These are phyloP conservation scores for Orbicella faveolata DNA, from an alignment of 64 coral and sea anemone genomes.

Conservation along the genomic window DNA sequence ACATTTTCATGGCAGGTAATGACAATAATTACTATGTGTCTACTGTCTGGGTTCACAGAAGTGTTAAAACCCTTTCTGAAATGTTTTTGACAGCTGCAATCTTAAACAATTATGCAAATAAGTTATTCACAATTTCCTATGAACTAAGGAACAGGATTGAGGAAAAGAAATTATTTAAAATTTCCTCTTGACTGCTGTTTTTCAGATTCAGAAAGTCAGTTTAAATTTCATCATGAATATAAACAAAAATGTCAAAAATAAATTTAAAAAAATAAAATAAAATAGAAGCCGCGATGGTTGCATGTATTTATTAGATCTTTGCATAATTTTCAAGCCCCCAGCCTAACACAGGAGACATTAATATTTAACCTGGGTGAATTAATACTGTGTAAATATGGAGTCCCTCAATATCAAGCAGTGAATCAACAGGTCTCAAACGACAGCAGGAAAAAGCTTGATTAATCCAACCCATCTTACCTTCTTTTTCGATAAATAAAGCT, in stretches of 20 bases:
- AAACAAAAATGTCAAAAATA: background rate
- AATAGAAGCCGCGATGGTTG: background rate
- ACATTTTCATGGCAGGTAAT: background rate
- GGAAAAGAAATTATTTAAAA: background rate
- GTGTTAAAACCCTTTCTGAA: background rate
- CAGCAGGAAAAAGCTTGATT: background rate
- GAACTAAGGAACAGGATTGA: background rate
- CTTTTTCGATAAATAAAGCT: conserved; percentile 98
- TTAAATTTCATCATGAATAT: background rate
- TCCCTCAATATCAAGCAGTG: conserved; percentile 3
- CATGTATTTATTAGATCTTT: conserved; percentile 6
- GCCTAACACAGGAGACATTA: background rate
- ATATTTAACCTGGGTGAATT: conserved; percentile 23
- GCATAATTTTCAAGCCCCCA: background rate
- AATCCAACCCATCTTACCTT: conserved; percentile 61
- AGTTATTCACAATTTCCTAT: background rate
- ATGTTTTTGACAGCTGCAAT: background rate
- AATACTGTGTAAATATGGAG: conserved; percentile 33
- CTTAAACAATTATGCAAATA: conserved; percentile 24
- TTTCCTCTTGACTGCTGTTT: background rate
- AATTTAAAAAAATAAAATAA: background rate
- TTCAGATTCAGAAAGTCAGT: background rate
- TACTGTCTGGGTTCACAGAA: background rate
- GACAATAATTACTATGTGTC: background rate
- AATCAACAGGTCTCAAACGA: conserved; percentile 32